Base-by-base conservation (phyloP, 2,888 invertebrate species). In the Lasioglossum pauxillum region DNA sequence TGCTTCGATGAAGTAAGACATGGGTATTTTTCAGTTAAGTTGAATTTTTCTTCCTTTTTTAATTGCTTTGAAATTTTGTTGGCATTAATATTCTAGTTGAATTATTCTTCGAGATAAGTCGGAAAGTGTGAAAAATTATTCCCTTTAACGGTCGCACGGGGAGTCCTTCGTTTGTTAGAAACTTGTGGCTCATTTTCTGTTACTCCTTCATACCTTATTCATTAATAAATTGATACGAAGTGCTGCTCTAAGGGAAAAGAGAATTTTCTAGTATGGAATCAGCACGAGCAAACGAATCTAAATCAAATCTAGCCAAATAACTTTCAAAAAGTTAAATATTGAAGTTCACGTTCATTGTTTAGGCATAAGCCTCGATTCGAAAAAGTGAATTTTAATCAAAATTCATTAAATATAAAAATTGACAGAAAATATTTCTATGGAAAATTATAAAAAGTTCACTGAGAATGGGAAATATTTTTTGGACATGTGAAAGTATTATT, bases 61-160 rank as follows among this genome's bases (percentile, higher is more conserved):
- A 23, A 19, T 23, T 53, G 23, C 49, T 53, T 23, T 53, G 49
- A 23, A 53, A 53, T 53, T 53, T 23, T 23, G 23, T 23, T 49
- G 19, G 7, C 7, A 2, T 23, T 31, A 31, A 31, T 31, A 31
- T n/a, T n/a, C n/a, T n/a, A n/a, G n/a, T n/a, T n/a, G n/a, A n/a
- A n/a, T n/a, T n/a, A n/a, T n/a, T n/a, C 53, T 53, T 35, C 23
- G 44, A 31, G 41, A 23, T 31, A 35, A 35, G 49, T 35, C 35
- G 31, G 35, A 35, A 38, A 76, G 27, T 67, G 67, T 35, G 67
- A 64, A 64, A 77, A 81, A 74, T 82, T 64, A 80, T 73, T 80
- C 27, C 60, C 78, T 53, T 19, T 60, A 19, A 44, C 23, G 38
- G 53, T 23, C n/a, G 23, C 5, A n/a, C 14, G 38, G 31, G 7